Evolutionary conservation across 1,140 invertebrate genomes (phyloP).

Genomic region (Euwallacea fornicatus): DNA sequence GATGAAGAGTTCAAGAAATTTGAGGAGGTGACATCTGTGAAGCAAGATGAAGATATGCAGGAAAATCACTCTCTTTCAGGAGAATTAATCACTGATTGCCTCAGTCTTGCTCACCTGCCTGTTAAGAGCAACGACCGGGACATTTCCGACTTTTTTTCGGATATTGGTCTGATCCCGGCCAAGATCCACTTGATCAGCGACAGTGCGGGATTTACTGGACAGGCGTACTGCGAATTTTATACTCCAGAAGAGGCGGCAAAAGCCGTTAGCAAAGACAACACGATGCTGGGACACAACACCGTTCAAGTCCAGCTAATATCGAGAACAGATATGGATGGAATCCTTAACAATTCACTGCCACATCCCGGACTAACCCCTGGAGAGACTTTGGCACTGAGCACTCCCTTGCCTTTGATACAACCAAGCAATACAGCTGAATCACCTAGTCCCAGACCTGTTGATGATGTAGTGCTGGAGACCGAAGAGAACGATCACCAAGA

Average conservation of each 20-base stretch:
- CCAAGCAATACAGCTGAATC: neutral
- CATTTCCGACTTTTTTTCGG: slow-evolving; percentile 77
- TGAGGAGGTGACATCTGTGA: neutral
- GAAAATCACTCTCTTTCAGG: slow-evolving; percentile 28
- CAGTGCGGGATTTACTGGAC: slow-evolving; percentile 67
- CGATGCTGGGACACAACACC: slow-evolving; percentile 64
- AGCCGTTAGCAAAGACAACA: slow-evolving; percentile 71
- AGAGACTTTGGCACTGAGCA: slow-evolving; percentile 13
- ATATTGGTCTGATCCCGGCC: slow-evolving; percentile 72
- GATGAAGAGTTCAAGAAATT: slow-evolving; percentile 54
- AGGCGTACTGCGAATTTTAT: slow-evolving; percentile 85
- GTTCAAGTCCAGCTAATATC: slow-evolving; percentile 69
- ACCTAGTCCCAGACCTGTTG: neutral
- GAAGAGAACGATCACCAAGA: neutral
- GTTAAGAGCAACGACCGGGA: slow-evolving; percentile 72
- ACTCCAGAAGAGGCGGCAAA: slow-evolving; percentile 66
- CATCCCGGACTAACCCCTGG: slow-evolving; percentile 12
- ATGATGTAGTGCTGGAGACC: no score
- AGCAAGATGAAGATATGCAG: slow-evolving; percentile 40
- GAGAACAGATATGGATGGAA: slow-evolving; percentile 58
- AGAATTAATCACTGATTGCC: slow-evolving; percentile 59
- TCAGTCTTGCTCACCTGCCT: slow-evolving; percentile 76
- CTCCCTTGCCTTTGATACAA: slow-evolving; percentile 18
- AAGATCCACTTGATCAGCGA: slow-evolving; percentile 78
- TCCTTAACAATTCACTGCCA: slow-evolving; percentile 35